phyloP scores from a whole-genome alignment of 2,113 vertebrate genomes.

The Oncorhynchus clarkii region DNA sequence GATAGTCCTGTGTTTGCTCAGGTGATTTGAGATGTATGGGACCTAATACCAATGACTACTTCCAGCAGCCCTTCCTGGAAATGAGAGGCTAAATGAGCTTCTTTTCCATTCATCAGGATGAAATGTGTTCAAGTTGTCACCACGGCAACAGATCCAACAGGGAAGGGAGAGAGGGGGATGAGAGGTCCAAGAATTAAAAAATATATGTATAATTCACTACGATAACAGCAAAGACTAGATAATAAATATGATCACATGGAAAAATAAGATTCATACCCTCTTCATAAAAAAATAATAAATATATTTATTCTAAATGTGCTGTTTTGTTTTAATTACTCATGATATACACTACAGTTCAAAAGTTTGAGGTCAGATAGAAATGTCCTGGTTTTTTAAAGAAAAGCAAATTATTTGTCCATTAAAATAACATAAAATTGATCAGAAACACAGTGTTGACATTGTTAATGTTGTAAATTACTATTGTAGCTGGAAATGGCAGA shows the following conservation, averaged over 20 bases:
- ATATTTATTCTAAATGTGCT: neutral
- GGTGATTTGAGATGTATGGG: slow-evolving; percentile 25
- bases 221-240: slow-evolving; percentile 13
- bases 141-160: slow-evolving; percentile 37
- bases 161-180: slow-evolving; percentile 3
- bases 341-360: too few relatives aligned
- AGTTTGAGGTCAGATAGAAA: too few relatives aligned
- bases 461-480: too few relatives aligned
- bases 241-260: neutral
- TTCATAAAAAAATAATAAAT: too few relatives aligned
- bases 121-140: slow-evolving; percentile 45
- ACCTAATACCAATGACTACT: slow-evolving; percentile 34
- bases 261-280: too few relatives aligned
- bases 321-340: neutral
- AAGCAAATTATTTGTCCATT: too few relatives aligned
- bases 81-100: slow-evolving; percentile 48
- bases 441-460: too few relatives aligned
- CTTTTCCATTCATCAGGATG: slow-evolving; percentile 39
- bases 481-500: too few relatives aligned
- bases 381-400: too few relatives aligned
- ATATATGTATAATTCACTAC: slow-evolving; percentile 18
- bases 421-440: too few relatives aligned
- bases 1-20: neutral
- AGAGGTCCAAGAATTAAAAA: slow-evolving; percentile 11
- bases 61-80: slow-evolving; percentile 12